These are phyloP conservation scores for Balanococcus diminutus DNA, from an alignment of 2,888 invertebrate genomes.

Conservation along the genomic window DNA sequence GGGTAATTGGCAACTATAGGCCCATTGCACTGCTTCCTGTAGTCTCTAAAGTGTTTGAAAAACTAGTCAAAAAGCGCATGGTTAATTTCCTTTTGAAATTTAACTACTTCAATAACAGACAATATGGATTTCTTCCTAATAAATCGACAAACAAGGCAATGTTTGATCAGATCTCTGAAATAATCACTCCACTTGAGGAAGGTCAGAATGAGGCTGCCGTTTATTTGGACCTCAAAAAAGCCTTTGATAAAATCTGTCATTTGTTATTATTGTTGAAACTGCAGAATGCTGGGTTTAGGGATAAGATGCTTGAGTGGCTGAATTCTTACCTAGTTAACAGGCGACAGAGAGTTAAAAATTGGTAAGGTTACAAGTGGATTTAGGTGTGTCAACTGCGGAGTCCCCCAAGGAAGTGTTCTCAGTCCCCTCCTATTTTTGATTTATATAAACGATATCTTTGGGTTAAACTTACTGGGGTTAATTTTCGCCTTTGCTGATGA, in stretches of 20 bases:
- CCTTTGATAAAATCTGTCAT: conserved; percentile 5
- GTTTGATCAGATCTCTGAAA: no score
- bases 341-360: not conserved
- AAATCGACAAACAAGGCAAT: no score
- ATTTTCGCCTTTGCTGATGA: not conserved
- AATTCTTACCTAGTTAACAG: not conserved
- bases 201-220: not conserved
- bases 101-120: no score
- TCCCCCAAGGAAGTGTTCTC: not conserved
- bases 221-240: conserved; percentile 17
- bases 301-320: not conserved
- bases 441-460: not conserved
- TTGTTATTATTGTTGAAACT: not conserved
- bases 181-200: no score
- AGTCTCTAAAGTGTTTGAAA: no score
- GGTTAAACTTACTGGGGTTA: not conserved
- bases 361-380: not conserved
- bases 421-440: not conserved
- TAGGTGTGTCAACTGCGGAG: not conserved
- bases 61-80: not conserved
- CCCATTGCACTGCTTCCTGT: not conserved
- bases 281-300: not conserved
- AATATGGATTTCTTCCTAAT: no score
- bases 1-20: not conserved
- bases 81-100: no score